Conservation (phyloP, 2,797 vertebrate genomes). For the Aotus griseimembra region DNA sequence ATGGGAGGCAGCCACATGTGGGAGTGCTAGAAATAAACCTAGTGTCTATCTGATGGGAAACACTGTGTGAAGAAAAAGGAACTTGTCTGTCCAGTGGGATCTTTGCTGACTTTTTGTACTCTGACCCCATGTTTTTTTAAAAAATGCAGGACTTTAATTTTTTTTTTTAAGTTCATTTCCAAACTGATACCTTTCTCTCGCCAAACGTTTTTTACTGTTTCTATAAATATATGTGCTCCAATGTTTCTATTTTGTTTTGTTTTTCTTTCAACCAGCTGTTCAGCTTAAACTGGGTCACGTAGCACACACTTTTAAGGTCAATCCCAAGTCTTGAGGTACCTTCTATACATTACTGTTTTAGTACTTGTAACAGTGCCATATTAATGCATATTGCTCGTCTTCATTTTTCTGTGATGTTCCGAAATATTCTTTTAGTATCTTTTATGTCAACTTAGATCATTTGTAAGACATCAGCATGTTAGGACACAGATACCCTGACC, state of each 20-base stretch:
- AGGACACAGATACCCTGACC: neutral
- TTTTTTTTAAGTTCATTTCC: conserved; percentile 64
- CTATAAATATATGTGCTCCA: conserved; percentile 64
- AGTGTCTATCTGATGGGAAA: conserved; percentile 34
- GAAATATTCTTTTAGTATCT: neutral
- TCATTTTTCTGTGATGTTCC: conserved; percentile 7
- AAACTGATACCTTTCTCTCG: conserved; percentile 50
- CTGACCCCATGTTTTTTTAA: conserved; percentile 53
- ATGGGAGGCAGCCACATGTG: conserved; percentile 29
- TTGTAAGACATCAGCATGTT: neutral
- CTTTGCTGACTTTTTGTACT: conserved; percentile 68
- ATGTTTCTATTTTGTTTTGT: conserved; percentile 44
- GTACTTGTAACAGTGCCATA: neutral
- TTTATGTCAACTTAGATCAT: conserved; percentile 26
- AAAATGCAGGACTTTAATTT: conserved; percentile 60
- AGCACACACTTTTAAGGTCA: conserved; percentile 41
- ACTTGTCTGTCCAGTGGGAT: conserved; percentile 51
- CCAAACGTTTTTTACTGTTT: conserved; percentile 50
- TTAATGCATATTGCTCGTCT: neutral
- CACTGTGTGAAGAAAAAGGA: conserved; percentile 49
- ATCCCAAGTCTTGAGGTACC: neutral
- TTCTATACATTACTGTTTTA: neutral
- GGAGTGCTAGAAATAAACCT: conserved; percentile 50
- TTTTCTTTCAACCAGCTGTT: conserved; percentile 64
- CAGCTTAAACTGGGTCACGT: conserved; percentile 56